phyloP scores from a whole-genome alignment of 1,140 invertebrate species.

The Pogonognathellus flavescens region DNA sequence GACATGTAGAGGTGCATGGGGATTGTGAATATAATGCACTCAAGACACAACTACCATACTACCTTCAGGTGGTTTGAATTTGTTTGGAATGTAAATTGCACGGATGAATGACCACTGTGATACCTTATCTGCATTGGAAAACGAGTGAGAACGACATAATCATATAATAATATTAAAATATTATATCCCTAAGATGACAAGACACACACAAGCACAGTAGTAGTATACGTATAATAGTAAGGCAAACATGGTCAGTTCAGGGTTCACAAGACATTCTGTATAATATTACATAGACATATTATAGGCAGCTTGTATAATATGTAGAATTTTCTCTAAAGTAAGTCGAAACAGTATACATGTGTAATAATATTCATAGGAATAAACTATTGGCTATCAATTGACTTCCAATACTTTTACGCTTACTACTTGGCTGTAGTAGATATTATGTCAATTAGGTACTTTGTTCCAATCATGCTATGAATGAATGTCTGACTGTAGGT shows the following conservation, averaged over 20 bases:
- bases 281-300: no score
- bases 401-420: neutral
- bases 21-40: no score
- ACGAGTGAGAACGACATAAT: neutral
- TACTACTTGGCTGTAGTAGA: no score
- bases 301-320: no score
- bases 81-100: neutral
- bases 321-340: no score
- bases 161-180: no score
- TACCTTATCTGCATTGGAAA: conserved; percentile 13
- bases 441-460: no score
- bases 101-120: conserved; percentile 21
- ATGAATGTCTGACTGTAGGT: neutral
- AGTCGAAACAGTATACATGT: no score
- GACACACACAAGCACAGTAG: neutral
- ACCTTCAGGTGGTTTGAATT: neutral
- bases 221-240: neutral
- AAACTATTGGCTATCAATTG: neutral
- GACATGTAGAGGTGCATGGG: no score
- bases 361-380: no score
- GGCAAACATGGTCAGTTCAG: conserved; percentile 15
- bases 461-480: neutral
- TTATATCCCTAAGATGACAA: neutral
- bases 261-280: neutral
- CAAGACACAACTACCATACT: neutral